A percentile compares a stretch with the other conserved stretches of the same genome.
Evolutionary conservation across 2,888 invertebrate genomes (phyloP).

Genomic region (Protophormia terraenovae): DNA sequence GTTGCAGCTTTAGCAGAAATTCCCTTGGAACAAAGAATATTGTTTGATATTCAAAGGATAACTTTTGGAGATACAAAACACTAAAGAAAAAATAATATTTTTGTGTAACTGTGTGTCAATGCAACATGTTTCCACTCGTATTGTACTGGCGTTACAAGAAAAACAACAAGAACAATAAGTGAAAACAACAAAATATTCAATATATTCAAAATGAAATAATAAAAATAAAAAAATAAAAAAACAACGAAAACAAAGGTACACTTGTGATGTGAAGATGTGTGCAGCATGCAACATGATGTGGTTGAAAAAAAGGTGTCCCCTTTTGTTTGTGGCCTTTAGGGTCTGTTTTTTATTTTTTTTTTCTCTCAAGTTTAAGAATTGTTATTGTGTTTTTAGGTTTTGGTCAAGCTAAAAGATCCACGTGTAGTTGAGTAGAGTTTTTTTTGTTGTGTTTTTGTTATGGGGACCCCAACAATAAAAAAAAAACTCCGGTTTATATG

Average conservation of each 20-base stretch:
- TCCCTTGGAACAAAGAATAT: conserved; percentile 42
- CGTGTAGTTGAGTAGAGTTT: conserved; percentile 57
- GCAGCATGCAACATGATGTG: conserved; percentile 52
- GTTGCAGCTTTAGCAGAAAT: conserved; percentile 25
- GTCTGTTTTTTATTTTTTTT: too few relatives aligned
- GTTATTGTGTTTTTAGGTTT: conserved; percentile 17
- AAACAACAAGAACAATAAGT: conserved; percentile 25
- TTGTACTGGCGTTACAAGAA: conserved; percentile 68
- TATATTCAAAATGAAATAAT: conserved; percentile 11
- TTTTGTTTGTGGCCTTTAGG: conserved; percentile 62
- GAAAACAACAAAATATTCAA: conserved; percentile 30
- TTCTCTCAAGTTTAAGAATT: neutral
- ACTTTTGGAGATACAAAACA: conserved; percentile 33
- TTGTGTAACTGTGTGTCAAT: conserved; percentile 55
- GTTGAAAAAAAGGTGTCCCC: conserved; percentile 63
- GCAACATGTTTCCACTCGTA: conserved; percentile 45
- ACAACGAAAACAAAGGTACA: conserved; percentile 54
- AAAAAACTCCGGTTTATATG: neutral
- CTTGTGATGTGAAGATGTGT: conserved; percentile 58
- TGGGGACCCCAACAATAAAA: conserved; percentile 27
- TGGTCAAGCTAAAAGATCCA: conserved; percentile 52
- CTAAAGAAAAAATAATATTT: neutral
- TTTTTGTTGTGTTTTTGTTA: conserved; percentile 26
- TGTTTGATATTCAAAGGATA: conserved; percentile 24
- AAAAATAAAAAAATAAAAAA: conserved; percentile 3